phyloP scores from a whole-genome alignment of 92 coral and sea anemone genomes.

The Palythoa grandis region DNA sequence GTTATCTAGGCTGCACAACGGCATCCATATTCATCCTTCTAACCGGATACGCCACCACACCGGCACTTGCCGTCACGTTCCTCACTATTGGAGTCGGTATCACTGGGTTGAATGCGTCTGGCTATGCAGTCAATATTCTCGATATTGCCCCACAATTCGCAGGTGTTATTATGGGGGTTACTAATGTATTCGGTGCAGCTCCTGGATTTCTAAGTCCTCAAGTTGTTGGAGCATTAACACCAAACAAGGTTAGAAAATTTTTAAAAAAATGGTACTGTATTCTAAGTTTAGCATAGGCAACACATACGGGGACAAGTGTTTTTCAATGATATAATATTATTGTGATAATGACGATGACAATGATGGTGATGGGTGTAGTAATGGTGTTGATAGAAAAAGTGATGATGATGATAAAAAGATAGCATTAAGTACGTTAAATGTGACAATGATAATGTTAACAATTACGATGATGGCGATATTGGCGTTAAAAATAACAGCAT shows the following conservation, averaged over 20 bases:
- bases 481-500: too few species aligned
- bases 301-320: too few species aligned
- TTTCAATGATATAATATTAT: too few species aligned
- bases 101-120: conserved; percentile 96
- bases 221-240: conserved; percentile 94
- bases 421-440: too few species aligned
- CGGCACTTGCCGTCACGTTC: conserved; percentile 83
- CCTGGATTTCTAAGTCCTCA: conserved; percentile 99
- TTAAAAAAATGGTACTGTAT: too few species aligned
- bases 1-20: conserved; percentile 80
- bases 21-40: conserved; percentile 91
- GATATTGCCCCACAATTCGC: conserved; percentile 99
- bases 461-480: too few species aligned
- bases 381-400: too few species aligned
- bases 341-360: background rate
- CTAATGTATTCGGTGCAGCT: conserved; percentile 96
- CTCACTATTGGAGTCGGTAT: conserved; percentile 97
- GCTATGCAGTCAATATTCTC: conserved; percentile 98
- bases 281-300: too few species aligned
- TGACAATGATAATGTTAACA: too few species aligned
- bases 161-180: conserved; percentile 99
- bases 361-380: too few species aligned
- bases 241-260: conserved; percentile 83
- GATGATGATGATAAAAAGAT: too few species aligned
- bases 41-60: conserved; percentile 82